Percentiles rank a stretch among this genome's conserved stretches.
phyloP scores from a whole-genome alignment of 2,797 vertebrate species.

The Siniperca scherzeri region DNA sequence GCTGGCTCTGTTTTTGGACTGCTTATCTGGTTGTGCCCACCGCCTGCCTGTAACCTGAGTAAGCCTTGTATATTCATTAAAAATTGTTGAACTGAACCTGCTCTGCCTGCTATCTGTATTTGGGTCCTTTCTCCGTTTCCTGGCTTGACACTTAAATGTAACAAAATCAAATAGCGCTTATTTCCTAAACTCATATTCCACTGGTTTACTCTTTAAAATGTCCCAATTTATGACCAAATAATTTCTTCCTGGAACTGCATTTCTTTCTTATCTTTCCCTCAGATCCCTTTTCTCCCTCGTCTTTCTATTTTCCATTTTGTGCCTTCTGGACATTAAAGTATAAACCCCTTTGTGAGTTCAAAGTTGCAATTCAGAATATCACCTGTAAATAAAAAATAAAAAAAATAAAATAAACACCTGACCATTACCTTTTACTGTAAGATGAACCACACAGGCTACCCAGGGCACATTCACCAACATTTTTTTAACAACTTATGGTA shows the following conservation, averaged over 20 bases:
- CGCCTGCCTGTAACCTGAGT: no score
- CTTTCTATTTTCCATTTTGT: not conserved
- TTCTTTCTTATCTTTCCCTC: constrained; percentile 3
- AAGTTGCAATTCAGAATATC: not conserved
- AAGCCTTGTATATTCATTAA: no score
- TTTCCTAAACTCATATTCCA: not conserved
- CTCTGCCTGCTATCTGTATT: no score
- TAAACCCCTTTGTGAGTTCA: constrained; percentile 1
- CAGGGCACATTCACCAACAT: not conserved
- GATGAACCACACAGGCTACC: not conserved
- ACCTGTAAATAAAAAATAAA: no score
- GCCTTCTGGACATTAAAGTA: not conserved
- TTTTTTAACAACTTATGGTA: constrained; percentile 5
- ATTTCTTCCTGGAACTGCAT: not conserved
- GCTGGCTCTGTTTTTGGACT: no score
- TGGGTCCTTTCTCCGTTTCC: no score
- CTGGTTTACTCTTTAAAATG: constrained; percentile 5
- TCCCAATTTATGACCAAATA: not conserved
- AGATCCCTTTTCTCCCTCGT: not conserved
- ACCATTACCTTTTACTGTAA: not conserved
- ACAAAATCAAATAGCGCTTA: not conserved
- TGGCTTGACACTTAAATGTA: no score
- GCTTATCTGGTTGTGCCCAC: no score
- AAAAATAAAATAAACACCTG: not conserved
- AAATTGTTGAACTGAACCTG: no score